Percentiles rank a stretch among this genome's conserved stretches.
Conservation (phyloP, 92 coral and sea anemone genomes). For the Parazoanthus swiftii region DNA sequence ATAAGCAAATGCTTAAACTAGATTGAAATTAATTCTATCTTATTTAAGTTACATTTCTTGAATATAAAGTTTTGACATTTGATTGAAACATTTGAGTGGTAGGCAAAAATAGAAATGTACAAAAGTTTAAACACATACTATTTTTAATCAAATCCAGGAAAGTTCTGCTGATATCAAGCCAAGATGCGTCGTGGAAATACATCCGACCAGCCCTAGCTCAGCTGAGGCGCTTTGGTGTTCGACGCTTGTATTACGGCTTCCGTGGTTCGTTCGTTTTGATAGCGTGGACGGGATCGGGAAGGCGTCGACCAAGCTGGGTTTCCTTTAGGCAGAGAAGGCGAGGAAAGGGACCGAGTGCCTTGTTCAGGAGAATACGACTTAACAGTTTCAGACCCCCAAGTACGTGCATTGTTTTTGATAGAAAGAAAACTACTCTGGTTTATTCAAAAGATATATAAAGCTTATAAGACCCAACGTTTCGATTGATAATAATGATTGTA, state of each 20-base stretch:
- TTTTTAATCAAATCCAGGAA: neutral
- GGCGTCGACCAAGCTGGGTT: constrained; percentile 31
- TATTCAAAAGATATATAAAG: too few species aligned
- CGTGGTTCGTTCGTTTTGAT: constrained; percentile 30
- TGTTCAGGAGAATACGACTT: constrained; percentile 28
- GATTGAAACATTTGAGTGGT: too few species aligned
- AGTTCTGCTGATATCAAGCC: constrained; percentile 26
- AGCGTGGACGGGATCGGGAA: constrained; percentile 36
- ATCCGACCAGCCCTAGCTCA: constrained; percentile 10
- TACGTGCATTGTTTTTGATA: neutral
- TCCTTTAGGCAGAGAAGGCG: constrained; percentile 5
- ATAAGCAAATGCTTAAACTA: too few species aligned
- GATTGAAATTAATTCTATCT: too few species aligned
- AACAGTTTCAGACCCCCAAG: constrained; percentile 38
- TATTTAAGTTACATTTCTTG: too few species aligned
- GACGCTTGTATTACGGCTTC: neutral
- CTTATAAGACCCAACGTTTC: too few species aligned
- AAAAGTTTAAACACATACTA: neutral
- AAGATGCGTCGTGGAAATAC: constrained; percentile 18
- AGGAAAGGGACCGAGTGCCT: constrained; percentile 16
- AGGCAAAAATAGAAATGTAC: neutral
- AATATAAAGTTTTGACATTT: too few species aligned
- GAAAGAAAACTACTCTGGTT: too few species aligned
- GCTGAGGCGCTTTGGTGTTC: constrained; percentile 11
- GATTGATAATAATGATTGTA: too few species aligned